Evolutionary conservation across 1,140 invertebrate genomes (phyloP).

Genomic region (Macrobrachium rosenbergii): DNA sequence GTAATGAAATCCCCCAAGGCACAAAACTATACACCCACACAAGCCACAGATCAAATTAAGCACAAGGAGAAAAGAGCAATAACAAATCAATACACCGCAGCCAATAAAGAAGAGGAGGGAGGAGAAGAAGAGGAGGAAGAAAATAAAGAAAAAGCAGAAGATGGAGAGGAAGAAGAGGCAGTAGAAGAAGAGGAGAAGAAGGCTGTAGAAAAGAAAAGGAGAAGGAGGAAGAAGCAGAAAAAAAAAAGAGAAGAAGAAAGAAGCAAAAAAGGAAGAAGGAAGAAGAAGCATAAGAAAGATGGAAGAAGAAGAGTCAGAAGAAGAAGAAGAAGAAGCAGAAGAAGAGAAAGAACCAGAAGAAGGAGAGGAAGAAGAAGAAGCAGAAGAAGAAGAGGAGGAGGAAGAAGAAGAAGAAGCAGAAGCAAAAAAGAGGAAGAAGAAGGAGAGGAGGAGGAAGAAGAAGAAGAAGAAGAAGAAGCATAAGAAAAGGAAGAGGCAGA

Average conservation of each 20-base stretch:
- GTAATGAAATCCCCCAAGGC: neutral
- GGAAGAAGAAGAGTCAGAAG: neutral
- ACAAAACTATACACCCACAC: neutral
- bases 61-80: too few relatives aligned
- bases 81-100: neutral
- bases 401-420: too few relatives aligned
- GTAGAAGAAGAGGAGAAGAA: neutral
- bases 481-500: too few relatives aligned
- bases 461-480: too few relatives aligned
- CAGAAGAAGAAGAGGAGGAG: neutral
- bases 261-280: too few relatives aligned
- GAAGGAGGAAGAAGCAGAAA: too few relatives aligned
- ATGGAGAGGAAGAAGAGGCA: neutral
- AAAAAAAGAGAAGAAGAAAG: too few relatives aligned
- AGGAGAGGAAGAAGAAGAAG: neutral
- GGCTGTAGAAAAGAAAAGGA: too few relatives aligned
- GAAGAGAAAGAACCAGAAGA: neutral
- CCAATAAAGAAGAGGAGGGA: slow-evolving; percentile 2
- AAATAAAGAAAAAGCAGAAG: slow-evolving; percentile 6
- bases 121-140: neutral
- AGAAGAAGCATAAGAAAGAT: too few relatives aligned
- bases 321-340: neutral
- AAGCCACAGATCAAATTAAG: neutral
- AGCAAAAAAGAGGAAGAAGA: too few relatives aligned
- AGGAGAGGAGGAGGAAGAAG: too few relatives aligned